Percentiles rank a stretch among this genome's conserved stretches.
phyloP scores from a whole-genome alignment of 1,140 invertebrate species.

The Musca domestica region DNA sequence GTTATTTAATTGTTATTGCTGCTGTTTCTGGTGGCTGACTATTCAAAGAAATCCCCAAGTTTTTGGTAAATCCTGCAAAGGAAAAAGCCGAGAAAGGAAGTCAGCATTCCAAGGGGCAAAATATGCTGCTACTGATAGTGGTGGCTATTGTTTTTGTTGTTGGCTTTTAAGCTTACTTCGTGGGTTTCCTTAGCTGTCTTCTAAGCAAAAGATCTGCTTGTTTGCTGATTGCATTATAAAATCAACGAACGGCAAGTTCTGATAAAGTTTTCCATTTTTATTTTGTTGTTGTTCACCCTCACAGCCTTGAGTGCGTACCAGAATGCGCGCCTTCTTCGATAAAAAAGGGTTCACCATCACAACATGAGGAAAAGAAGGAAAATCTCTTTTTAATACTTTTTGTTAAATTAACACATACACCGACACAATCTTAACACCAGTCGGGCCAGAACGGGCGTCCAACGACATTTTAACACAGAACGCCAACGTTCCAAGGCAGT shows the following conservation, averaged over 20 bases:
- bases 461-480: neutral
- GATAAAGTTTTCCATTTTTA: slow-evolving; percentile 12
- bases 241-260: slow-evolving; percentile 5
- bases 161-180: too few species aligned
- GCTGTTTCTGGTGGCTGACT: too few species aligned
- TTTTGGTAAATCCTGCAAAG: neutral
- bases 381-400: slow-evolving; percentile 10
- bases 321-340: neutral
- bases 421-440: neutral
- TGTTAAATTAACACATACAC: slow-evolving; percentile 4
- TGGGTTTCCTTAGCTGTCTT: too few species aligned
- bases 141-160: neutral
- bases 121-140: neutral
- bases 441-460: too few species aligned
- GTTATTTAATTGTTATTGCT: too few species aligned
- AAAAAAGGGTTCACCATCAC: neutral
- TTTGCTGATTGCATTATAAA: slow-evolving; percentile 9
- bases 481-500: too few species aligned
- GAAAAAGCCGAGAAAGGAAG: neutral
- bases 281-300: neutral
- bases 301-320: too few species aligned
- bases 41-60: too few species aligned
- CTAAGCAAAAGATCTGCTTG: neutral
- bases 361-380: too few species aligned
- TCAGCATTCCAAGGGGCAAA: neutral